Evolutionary conservation across 2,888 invertebrate genomes (phyloP), one percentile per base, ranked within the genome.

Genomic region (Acheta domesticus): DNA sequence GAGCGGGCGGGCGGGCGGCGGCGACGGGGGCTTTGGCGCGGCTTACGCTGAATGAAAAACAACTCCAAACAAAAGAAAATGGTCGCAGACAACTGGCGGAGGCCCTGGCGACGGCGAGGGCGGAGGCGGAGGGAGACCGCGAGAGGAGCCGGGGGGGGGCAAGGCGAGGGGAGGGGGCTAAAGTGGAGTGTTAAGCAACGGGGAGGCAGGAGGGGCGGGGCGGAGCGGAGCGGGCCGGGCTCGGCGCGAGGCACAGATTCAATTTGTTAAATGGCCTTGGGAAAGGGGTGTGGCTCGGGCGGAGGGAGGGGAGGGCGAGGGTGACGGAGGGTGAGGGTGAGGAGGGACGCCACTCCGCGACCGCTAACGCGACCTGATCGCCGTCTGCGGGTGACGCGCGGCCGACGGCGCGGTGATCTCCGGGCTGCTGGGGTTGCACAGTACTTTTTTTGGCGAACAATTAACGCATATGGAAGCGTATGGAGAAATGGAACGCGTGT

Each of bases 241-340:
- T 11, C 48, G 20, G 23, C 5, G 77, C 19, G 48, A 20, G n/a
- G 48, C n/a, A 62, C 11, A 21, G n/a, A 50, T 62, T 49, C 48
- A 23, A 48, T 76, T 76, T 49, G 49, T 48, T 20, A 48, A 76
- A 76, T 76, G 36, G 76, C n/a, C 36, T 48, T 76, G 48, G 49
- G 20, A 19, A 23, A 48, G 21, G 48, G 76, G 75, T 50, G 23
- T 4, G 14, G 48, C 19, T 48, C 19, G 12, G 36, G 20, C 36
- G 75, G 48, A 50, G 75, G 76, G 78, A 48, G 36, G 49, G 77
- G 21, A 23, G 78, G 76, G 76, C 23, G 23, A 36, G 48, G 48
- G 75, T 50, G 76, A 48, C 49, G 49, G 77, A n/a, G 23, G 80
- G 74, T 62, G 62, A 62, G 62, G 16, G n/a, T 16, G 16, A 5